Evolutionary conservation across 2,888 invertebrate genomes (phyloP).

Genomic region (Cerceris rybyensis): DNA sequence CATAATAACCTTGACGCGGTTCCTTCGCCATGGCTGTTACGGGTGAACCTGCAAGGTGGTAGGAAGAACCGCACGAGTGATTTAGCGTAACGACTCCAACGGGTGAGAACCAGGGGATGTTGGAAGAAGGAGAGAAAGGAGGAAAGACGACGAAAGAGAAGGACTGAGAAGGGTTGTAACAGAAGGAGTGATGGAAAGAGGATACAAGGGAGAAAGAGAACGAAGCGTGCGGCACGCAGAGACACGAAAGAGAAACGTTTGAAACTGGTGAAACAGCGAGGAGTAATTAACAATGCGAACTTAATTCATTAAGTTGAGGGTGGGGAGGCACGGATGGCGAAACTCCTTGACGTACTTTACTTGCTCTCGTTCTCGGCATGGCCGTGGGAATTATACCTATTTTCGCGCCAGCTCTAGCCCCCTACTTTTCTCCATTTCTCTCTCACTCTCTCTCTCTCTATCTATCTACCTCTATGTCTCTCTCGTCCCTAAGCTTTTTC

Average conservation of each 20-base stretch:
- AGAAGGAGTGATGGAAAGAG: background rate
- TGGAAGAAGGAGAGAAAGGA: background rate
- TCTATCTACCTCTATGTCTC: background rate
- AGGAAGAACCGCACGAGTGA: constrained; percentile 31
- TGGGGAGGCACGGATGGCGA: constrained; percentile 59
- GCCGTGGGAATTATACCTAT: constrained; percentile 45
- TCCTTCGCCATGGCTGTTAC: constrained; percentile 5
- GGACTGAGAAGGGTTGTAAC: background rate
- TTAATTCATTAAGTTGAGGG: constrained; percentile 76
- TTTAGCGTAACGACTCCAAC: constrained; percentile 28
- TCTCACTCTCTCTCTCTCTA: background rate
- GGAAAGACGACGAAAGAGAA: background rate
- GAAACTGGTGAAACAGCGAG: constrained; percentile 61
- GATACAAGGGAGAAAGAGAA: background rate
- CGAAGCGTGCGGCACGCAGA: constrained; percentile 1
- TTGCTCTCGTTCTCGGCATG: constrained; percentile 23
- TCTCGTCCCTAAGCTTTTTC: background rate
- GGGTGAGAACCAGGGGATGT: background rate
- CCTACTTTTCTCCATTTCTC: background rate
- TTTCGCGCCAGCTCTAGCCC: constrained; percentile 36
- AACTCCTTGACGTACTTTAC: constrained; percentile 69
- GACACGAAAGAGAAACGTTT: constrained; percentile 53
- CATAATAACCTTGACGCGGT: constrained; percentile 30
- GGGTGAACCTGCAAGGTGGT: background rate
- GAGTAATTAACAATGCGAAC: constrained; percentile 76